A percentile compares a stretch with the other conserved stretches of the same genome.
phyloP scores from a whole-genome alignment of 2,888 invertebrate species.

The Caenorhabditis sp. region DNA sequence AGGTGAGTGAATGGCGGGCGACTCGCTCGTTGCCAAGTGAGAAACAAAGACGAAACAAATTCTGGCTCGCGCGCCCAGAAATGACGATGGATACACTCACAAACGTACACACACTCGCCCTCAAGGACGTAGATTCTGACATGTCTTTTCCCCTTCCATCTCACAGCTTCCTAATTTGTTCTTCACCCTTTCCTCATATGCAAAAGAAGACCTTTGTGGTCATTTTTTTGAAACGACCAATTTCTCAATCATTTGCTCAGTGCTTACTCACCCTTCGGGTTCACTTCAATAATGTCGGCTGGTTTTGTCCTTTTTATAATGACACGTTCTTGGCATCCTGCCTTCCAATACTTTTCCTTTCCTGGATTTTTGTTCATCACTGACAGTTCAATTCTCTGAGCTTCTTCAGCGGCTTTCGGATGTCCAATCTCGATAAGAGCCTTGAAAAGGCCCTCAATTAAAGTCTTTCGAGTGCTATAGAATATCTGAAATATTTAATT shows the following conservation, averaged over 20 bases:
- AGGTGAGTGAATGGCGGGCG: too few relatives aligned
- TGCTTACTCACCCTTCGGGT: slow-evolving; percentile 24
- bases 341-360: not conserved
- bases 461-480: not conserved
- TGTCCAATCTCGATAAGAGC: not conserved
- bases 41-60: too few relatives aligned
- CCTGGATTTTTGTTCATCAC: not conserved
- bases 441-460: not conserved
- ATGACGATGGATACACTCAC: too few relatives aligned
- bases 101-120: too few relatives aligned
- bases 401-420: not conserved
- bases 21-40: too few relatives aligned
- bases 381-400: slow-evolving; percentile 15
- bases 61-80: too few relatives aligned
- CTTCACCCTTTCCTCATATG: too few relatives aligned
- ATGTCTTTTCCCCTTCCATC: too few relatives aligned
- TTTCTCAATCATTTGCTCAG: not conserved
- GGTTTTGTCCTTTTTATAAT: not conserved
- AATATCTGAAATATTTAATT: slow-evolving; percentile 11
- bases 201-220: too few relatives aligned
- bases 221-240: not conserved
- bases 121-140: too few relatives aligned
- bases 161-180: too few relatives aligned
- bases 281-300: slow-evolving; percentile 16
- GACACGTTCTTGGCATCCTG: not conserved